Base-by-base conservation (phyloP, 1,140 invertebrate genomes). In the Wiebesia pumilae region DNA sequence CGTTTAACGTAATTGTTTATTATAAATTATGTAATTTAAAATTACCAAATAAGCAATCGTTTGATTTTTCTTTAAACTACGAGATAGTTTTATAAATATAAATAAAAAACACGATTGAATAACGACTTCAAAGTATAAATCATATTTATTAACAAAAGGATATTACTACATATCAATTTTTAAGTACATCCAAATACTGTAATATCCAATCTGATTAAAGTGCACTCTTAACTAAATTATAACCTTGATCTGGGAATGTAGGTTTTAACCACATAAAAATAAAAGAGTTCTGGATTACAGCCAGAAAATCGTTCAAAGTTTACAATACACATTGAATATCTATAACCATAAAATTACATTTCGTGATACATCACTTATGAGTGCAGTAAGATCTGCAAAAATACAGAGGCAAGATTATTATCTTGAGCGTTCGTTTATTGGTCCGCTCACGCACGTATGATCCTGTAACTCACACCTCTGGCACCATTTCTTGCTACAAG, bases 401-500 rank as follows among this genome's bases (percentile, higher is more conserved):
- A 35, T 14, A 6, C 16, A 10, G 16, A 35, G n/a, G 14, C 4
- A 14, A 73, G 69, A 40, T 73, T 73, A 73, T 40, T 38, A 73
- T 73, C 69, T 33, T 1, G 35, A 40, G 35, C 35, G 69, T 73
- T 35, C 69, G 35, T 40, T 73, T 73, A 73, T 73, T 73, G 33
- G 7, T 54, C 9, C 19, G 38, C 1, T 30, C 35, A 73, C 35
- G 69, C 69, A 73, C 33, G 40, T 38, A 40, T 40, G 69, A 40
- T 73, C 35, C 21, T 73, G 40, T 40, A 40, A 40, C 69, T 73
- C 14, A 24, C 69, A 40, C 69, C 69, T 73, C 69, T 40, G 69
- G 69, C 35, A 35, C 69, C 69, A 40, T 73, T 73, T 73, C 69
- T 73, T 40, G 69, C 19, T 54, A 3, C 69, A 73, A 40, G 69